These are phyloP conservation scores for Bovichtus diacanthus DNA, from an alignment of 2,797 vertebrate genomes.

Conservation along the genomic window DNA sequence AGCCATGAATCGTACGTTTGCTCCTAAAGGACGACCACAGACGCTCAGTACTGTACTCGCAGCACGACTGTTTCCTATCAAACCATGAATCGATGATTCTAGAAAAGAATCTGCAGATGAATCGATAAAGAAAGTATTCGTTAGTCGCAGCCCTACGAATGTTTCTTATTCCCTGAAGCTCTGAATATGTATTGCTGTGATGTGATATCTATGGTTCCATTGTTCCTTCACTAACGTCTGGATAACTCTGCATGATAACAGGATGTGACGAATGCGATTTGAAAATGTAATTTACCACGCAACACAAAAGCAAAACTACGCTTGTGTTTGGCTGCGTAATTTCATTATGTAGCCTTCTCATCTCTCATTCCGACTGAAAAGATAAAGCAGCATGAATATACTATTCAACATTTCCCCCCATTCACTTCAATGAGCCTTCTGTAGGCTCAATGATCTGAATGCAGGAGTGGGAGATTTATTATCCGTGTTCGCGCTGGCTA, in stretches of 20 bases:
- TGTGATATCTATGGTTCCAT: neutral
- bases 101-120: no score
- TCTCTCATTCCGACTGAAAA: slow-evolving; percentile 47
- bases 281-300: neutral
- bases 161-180: neutral
- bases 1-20: no score
- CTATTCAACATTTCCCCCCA: slow-evolving; percentile 45
- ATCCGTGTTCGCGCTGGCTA: slow-evolving; percentile 44
- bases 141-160: no score
- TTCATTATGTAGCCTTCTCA: slow-evolving; percentile 38
- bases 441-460: slow-evolving; percentile 50
- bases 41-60: no score
- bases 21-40: no score
- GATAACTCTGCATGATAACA: slow-evolving; percentile 3
- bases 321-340: slow-evolving; percentile 37
- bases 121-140: no score
- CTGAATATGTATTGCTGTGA: neutral
- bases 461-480: slow-evolving; percentile 76
- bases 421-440: slow-evolving; percentile 63
- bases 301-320: slow-evolving; percentile 30
- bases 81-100: no score
- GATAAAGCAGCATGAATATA: slow-evolving; percentile 51
- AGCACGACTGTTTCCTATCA: no score
- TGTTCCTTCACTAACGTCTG: neutral
- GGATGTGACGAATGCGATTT: slow-evolving; percentile 9